Base-by-base conservation (phyloP, 64 coral and sea anemone species). In the Exaiptasia diaphana region DNA sequence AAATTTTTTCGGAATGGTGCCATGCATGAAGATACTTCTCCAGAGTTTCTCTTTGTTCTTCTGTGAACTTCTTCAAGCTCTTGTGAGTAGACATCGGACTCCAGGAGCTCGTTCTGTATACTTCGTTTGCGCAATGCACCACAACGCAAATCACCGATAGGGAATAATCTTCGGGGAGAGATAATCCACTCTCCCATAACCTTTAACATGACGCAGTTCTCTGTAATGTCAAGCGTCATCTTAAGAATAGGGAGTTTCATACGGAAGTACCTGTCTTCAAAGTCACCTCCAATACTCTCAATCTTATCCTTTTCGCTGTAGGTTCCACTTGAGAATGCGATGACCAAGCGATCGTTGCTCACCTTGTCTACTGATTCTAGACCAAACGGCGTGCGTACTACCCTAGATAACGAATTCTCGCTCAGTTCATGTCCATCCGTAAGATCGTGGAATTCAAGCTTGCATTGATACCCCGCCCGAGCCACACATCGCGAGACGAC, bases 221-320 rank as follows among this genome's bases (percentile, higher is more conserved):
- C 89, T 27, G 86, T 34, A 12, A 99, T 99, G 24, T 76, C 40
- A 52, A 99, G 93, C 25, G 85, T 91, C 54, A 73, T 99, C 67
- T 92, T 92, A 7, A 99, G 62, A 79, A 99, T 93, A 30, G 95
- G 95, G 37, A 89, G 41, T 43, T 88, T 92, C 0, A 99, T 53
- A 43, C 77, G 79, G 76, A 99, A 99, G 58, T 91, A 99, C 13
- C 95, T 78, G 41, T 99, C 95, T 74, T 99, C 95, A 80, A 93
- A 89, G 49, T 99, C 95, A 0, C 95, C 85, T 53, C 80, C 90
- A 23, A 92, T 99, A 29, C 40, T 41, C 33, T 93, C 86, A 67
- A 93, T 81, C 42, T 92, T 85, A 26, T 92, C 85, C 86, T 92
- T 92, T 18, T 99, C 90, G 0, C 89, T 81, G 24, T 83, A 93